Conservation (phyloP, 2,113 vertebrate genomes). For the Tyrannus savana region DNA sequence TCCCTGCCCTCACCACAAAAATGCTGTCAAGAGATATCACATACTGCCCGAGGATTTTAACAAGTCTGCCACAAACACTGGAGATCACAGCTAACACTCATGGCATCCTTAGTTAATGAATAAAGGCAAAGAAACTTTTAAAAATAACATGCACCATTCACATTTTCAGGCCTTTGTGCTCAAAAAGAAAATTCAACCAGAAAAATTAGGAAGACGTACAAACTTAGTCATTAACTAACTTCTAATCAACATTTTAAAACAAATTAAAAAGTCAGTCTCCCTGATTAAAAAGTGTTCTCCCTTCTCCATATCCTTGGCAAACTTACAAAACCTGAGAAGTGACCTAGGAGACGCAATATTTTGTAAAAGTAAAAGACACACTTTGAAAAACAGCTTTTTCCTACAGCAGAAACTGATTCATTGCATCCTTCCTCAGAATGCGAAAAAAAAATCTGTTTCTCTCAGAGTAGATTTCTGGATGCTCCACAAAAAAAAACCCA, state of each 20-base stretch:
- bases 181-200: neutral
- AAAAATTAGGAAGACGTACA: neutral
- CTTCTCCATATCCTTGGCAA: neutral
- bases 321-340: neutral
- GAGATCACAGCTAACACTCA: neutral
- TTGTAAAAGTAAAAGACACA: neutral
- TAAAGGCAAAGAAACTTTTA: neutral
- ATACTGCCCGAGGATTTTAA: neutral
- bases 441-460: neutral
- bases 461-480: constrained; percentile 28
- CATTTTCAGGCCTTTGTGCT: neutral
- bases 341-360: neutral
- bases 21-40: neutral
- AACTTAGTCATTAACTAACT: neutral
- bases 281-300: neutral
- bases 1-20: neutral
- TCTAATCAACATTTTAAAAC: neutral
- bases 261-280: neutral
- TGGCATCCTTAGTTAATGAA: neutral
- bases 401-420: constrained; percentile 18
- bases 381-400: neutral
- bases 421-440: constrained; percentile 40
- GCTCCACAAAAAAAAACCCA: neutral
- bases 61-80: neutral
- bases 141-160: neutral